phyloP scores from a whole-genome alignment of 2,797 vertebrate genomes.

The Gadopsis marmoratus region DNA sequence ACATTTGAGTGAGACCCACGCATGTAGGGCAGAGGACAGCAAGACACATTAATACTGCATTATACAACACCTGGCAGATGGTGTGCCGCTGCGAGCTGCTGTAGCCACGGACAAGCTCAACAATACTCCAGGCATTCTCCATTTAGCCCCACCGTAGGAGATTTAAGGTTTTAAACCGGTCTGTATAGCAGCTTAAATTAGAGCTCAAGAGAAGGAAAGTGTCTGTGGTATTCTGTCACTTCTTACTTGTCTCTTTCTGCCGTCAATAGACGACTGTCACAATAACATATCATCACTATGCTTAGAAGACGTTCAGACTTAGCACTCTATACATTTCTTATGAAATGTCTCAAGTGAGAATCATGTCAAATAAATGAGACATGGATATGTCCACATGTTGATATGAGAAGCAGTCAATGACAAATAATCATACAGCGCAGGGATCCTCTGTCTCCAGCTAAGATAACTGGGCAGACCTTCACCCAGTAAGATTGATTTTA shows the following conservation, averaged over 20 bases:
- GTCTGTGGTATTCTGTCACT: background rate
- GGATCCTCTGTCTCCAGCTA: constrained; percentile 46
- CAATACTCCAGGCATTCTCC: constrained; percentile 54
- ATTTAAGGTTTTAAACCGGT: constrained; percentile 21
- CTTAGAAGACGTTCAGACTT: background rate
- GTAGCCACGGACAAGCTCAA: constrained; percentile 37
- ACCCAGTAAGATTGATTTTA: constrained; percentile 26
- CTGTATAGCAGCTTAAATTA: background rate
- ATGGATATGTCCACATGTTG: background rate
- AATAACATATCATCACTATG: background rate
- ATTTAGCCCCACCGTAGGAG: constrained; percentile 42
- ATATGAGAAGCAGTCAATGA: background rate
- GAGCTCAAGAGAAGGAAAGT: background rate
- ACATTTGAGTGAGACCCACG: constrained; percentile 7
- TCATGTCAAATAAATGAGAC: constrained; percentile 11
- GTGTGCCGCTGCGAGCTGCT: constrained; percentile 36
- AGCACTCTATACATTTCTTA: background rate
- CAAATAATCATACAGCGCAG: constrained; percentile 39
- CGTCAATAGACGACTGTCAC: background rate
- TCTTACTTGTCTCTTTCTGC: background rate
- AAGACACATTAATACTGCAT: constrained; percentile 49
- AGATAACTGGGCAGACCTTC: constrained; percentile 20
- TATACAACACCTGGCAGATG: constrained; percentile 70
- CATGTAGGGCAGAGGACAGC: constrained; percentile 40
- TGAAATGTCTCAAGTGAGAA: constrained; percentile 1